These are phyloP conservation scores for Ectemnius cavifrons DNA, from an alignment of 2,888 invertebrate species.

Conservation along the genomic window DNA sequence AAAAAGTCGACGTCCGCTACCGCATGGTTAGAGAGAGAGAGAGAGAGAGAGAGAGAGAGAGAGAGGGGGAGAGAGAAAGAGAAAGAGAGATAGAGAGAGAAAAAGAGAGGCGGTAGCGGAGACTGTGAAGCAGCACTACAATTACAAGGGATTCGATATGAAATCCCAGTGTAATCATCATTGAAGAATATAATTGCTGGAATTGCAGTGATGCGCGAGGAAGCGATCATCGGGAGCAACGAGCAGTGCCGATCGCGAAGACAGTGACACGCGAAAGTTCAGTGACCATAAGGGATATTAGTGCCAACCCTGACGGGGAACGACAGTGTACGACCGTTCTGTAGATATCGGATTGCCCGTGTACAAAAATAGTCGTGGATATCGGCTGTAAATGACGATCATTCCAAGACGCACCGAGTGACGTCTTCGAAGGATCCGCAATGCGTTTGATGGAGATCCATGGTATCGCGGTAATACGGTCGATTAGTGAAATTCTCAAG, in stretches of 20 bases:
- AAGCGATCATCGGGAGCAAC: not conserved
- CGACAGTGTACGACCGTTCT: conserved; percentile 65
- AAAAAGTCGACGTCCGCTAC: conserved; percentile 4
- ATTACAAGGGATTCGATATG: too few species aligned
- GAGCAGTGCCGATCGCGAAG: conserved; percentile 61
- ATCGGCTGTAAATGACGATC: conserved; percentile 56
- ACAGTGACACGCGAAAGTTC: conserved; percentile 71
- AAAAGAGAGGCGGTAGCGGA: not conserved
- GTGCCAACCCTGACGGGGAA: conserved; percentile 70
- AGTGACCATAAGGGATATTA: conserved; percentile 75
- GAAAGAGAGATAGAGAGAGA: not conserved
- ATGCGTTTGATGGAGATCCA: conserved; percentile 8
- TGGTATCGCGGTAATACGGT: too few species aligned
- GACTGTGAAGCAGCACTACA: not conserved
- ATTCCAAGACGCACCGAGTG: conserved; percentile 47
- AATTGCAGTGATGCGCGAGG: not conserved
- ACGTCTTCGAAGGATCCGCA: conserved; percentile 38
- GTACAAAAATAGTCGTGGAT: conserved; percentile 70
- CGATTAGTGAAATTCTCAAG: too few species aligned
- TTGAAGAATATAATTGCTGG: not conserved
- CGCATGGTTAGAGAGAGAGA: not conserved
- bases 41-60: not conserved
- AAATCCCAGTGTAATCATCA: too few species aligned
- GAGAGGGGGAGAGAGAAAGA: not conserved
- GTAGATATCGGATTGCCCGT: conserved; percentile 65